Percentiles rank a stretch among this genome's conserved stretches.
Conservation (phyloP, 2,888 invertebrate genomes). For the Coelopa pilipes region DNA sequence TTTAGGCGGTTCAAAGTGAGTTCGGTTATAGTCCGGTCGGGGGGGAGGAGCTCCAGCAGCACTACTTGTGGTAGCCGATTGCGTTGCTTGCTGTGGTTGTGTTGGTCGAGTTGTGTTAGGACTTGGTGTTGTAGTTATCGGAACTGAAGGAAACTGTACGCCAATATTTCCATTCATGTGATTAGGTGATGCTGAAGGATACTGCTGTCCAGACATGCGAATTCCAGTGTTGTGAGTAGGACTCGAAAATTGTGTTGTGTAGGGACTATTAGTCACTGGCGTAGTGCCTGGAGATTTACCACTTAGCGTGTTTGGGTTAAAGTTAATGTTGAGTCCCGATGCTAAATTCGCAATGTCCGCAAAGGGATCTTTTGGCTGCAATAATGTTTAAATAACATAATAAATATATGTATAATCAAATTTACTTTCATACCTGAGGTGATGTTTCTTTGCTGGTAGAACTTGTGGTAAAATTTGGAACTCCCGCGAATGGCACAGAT, state of each 20-base stretch:
- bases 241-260: conserved; percentile 64
- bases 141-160: conserved; percentile 14
- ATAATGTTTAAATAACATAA: neutral
- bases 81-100: conserved; percentile 27
- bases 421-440: conserved; percentile 66
- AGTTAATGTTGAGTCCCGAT: conserved; percentile 64
- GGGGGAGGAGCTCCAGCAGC: conserved; percentile 12
- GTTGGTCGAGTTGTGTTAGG: conserved; percentile 21
- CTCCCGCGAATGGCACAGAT: conserved; percentile 46
- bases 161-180: conserved; percentile 45
- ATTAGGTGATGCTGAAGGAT: conserved; percentile 64
- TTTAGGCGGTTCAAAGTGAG: conserved; percentile 73
- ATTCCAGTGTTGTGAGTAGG: conserved; percentile 61
- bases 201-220: conserved; percentile 55
- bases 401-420: conserved; percentile 1
- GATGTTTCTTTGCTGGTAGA: conserved; percentile 65
- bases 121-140: conserved; percentile 38
- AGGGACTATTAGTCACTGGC: conserved; percentile 62
- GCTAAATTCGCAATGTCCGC: conserved; percentile 74
- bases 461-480: conserved; percentile 51
- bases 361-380: conserved; percentile 74
- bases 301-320: conserved; percentile 60
- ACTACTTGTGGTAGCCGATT: neutral
- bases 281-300: conserved; percentile 60
- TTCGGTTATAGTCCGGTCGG: conserved; percentile 73